phyloP scores from a whole-genome alignment of 2,113 vertebrate genomes.

The Rhadina sibilatrix region DNA sequence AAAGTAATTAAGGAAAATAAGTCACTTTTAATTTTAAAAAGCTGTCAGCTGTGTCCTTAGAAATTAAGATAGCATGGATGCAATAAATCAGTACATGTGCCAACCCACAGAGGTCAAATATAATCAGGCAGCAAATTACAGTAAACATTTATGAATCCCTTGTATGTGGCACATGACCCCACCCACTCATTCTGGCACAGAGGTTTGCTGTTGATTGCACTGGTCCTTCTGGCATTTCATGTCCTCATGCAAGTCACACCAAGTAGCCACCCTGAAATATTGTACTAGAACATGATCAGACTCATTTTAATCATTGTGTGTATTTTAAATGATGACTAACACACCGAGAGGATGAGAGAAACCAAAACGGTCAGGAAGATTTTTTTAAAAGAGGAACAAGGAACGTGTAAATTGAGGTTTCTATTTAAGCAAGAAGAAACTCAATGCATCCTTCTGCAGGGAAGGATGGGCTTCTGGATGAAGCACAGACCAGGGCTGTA shows the following conservation, averaged over 20 bases:
- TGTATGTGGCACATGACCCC: slow-evolving; percentile 86
- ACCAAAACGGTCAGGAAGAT: slow-evolving; percentile 9
- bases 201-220: slow-evolving; percentile 80
- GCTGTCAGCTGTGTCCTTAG: slow-evolving; percentile 56
- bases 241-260: slow-evolving; percentile 70
- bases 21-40: slow-evolving; percentile 61
- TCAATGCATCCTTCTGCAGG: not conserved
- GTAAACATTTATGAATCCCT: slow-evolving; percentile 92
- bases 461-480: not conserved
- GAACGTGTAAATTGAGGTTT: not conserved
- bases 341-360: slow-evolving; percentile 49
- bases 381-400: slow-evolving; percentile 17
- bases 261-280: slow-evolving; percentile 66
- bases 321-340: slow-evolving; percentile 67
- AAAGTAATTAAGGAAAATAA: slow-evolving; percentile 56
- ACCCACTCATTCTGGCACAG: slow-evolving; percentile 86
- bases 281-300: slow-evolving; percentile 75
- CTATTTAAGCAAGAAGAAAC: slow-evolving; percentile 21
- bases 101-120: slow-evolving; percentile 88
- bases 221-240: slow-evolving; percentile 77
- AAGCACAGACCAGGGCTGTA: not conserved
- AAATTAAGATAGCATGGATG: slow-evolving; percentile 72
- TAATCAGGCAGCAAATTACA: slow-evolving; percentile 84
- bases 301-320: slow-evolving; percentile 69
- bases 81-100: slow-evolving; percentile 77